These are phyloP conservation scores for Muntiacus reevesi DNA, from an alignment of 2,113 vertebrate genomes.

Conservation along the genomic window DNA sequence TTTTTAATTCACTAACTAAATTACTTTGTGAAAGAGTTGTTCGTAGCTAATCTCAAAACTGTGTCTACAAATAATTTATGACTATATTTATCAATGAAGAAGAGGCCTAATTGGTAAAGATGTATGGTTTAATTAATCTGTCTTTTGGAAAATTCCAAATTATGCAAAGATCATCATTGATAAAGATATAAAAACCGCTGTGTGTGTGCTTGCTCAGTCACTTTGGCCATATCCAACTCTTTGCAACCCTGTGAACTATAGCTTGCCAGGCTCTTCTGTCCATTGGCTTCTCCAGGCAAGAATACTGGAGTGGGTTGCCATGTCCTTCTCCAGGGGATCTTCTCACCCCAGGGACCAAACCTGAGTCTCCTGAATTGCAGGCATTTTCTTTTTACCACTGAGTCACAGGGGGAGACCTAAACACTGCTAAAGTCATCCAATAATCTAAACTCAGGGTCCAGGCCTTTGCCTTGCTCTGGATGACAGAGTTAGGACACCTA, in stretches of 20 bases:
- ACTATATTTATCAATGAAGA: conserved; percentile 74
- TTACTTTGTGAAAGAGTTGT: conserved; percentile 64
- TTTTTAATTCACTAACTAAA: conserved; percentile 77
- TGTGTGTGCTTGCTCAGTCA: background rate
- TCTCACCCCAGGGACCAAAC: background rate
- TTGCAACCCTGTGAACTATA: background rate
- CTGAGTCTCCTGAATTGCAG: background rate
- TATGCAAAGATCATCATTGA: conserved; percentile 17
- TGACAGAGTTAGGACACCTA: background rate
- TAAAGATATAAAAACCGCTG: background rate
- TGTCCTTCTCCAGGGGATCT: background rate
- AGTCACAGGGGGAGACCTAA: background rate
- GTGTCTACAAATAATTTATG: conserved; percentile 74
- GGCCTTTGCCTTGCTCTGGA: background rate
- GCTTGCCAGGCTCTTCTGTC: background rate
- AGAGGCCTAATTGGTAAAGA: conserved; percentile 72
- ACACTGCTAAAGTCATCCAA: background rate
- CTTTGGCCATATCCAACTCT: background rate
- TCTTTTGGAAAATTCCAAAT: conserved; percentile 62
- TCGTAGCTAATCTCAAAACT: conserved; percentile 68
- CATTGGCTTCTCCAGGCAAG: background rate
- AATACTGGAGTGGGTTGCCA: background rate
- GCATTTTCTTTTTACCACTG: background rate
- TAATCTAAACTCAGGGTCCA: background rate
- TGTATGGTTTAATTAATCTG: conserved; percentile 75